phyloP scores from a whole-genome alignment of 2,888 invertebrate species.

The Xestia rhomboidea region DNA sequence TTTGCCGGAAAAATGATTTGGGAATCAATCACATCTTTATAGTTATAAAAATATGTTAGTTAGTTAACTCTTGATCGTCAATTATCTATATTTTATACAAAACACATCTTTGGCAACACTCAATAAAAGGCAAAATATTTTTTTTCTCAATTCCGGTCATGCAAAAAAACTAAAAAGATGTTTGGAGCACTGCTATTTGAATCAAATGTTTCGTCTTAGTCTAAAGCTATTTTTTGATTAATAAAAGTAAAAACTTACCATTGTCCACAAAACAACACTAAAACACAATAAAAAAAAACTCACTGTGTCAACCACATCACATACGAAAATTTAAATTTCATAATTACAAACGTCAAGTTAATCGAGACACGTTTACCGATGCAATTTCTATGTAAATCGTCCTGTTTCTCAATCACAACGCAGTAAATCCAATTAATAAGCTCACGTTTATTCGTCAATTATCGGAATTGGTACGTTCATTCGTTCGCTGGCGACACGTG shows the following conservation, averaged over 20 bases:
- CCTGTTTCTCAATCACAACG: slow-evolving; percentile 63
- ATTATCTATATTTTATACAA: not conserved
- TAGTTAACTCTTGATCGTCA: not conserved
- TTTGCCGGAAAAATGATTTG: not conserved
- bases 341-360: slow-evolving; percentile 50
- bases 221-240: not conserved
- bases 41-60: not conserved
- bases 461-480: slow-evolving; percentile 55
- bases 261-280: slow-evolving; percentile 54
- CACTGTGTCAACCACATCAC: slow-evolving; percentile 60
- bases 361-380: slow-evolving; percentile 56
- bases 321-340: slow-evolving; percentile 50
- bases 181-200: not conserved
- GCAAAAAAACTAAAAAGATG: not conserved
- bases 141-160: no score
- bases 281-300: slow-evolving; percentile 47
- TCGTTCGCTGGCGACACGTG: slow-evolving; percentile 42
- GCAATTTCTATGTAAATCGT: slow-evolving; percentile 68
- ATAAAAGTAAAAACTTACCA: slow-evolving; percentile 50
- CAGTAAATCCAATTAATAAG: slow-evolving; percentile 68
- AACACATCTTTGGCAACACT: slow-evolving; percentile 45
- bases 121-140: not conserved
- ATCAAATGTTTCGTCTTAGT: no score
- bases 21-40: not conserved
- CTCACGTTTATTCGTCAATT: slow-evolving; percentile 69